Conservation (phyloP, 2,888 invertebrate genomes). For the Apomyelois bistriatella region DNA sequence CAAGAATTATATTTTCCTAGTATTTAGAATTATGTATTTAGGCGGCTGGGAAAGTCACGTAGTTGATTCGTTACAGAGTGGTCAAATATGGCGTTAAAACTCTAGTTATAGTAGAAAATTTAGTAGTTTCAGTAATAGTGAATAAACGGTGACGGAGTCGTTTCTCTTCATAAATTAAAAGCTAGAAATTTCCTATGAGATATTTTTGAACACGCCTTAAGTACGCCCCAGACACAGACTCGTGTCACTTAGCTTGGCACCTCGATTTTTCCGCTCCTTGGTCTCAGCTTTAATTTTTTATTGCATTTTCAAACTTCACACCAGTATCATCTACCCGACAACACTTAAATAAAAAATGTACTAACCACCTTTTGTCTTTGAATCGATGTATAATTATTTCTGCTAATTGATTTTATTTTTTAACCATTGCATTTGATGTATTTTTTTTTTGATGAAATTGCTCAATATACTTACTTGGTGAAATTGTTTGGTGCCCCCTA, state of each 20-base stretch:
- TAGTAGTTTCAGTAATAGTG: conserved; percentile 46
- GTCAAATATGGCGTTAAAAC: conserved; percentile 36
- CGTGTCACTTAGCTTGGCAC: conserved; percentile 43
- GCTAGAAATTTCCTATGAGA: conserved; percentile 37
- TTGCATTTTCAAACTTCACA: conserved; percentile 31
- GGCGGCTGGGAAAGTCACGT: conserved; percentile 17
- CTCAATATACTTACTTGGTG: conserved; percentile 66
- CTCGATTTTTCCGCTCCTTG: conserved; percentile 26
- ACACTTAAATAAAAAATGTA: conserved; percentile 44
- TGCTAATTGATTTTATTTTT: conserved; percentile 42
- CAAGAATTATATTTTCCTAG: conserved; percentile 57
- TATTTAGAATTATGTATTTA: conserved; percentile 40
- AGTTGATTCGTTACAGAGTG: conserved; percentile 16
- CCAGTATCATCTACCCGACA: conserved; percentile 42
- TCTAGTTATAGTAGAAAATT: conserved; percentile 38
- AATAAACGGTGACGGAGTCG: conserved; percentile 42
- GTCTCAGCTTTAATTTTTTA: conserved; percentile 21
- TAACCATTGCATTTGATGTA: conserved; percentile 22
- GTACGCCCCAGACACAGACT: conserved; percentile 41
- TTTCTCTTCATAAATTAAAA: conserved; percentile 41
- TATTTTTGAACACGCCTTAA: conserved; percentile 52
- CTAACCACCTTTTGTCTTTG: conserved; percentile 16
- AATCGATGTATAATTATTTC: conserved; percentile 27
- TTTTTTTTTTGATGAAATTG: conserved; percentile 67
- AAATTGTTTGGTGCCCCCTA: conserved; percentile 64